Evolutionary conservation across 92 coral and sea anemone species (phyloP).

Genomic region (Isaurus tuberculatus): DNA sequence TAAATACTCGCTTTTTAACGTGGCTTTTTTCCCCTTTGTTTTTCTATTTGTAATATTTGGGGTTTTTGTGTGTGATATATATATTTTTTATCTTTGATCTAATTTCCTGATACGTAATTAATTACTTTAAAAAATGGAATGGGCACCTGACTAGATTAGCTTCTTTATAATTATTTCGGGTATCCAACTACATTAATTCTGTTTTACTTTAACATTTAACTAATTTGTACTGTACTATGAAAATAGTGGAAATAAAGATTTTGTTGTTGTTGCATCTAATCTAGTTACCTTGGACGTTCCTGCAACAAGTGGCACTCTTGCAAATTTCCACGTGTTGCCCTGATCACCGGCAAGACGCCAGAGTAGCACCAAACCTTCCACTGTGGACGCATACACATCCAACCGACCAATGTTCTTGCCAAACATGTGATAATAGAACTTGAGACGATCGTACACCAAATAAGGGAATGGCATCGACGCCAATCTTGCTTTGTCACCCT

Average conservation of each 20-base stretch:
- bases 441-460: constrained; percentile 5
- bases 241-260: too few relatives aligned
- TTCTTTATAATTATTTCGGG: too few relatives aligned
- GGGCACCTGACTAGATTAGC: too few relatives aligned
- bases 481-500: neutral
- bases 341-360: constrained; percentile 40
- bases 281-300: neutral
- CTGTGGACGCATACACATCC: constrained; percentile 12
- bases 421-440: constrained; percentile 36
- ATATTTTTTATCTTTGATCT: too few relatives aligned
- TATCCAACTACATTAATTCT: too few relatives aligned
- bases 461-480: constrained; percentile 31
- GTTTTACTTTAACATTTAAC: too few relatives aligned
- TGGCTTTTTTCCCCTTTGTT: too few relatives aligned
- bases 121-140: neutral
- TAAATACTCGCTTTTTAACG: too few relatives aligned
- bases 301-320: constrained; percentile 2
- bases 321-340: neutral
- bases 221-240: neutral
- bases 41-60: too few relatives aligned
- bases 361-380: neutral
- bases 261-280: neutral
- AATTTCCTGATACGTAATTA: too few relatives aligned
- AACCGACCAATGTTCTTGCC: constrained; percentile 19
- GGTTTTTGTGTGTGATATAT: too few relatives aligned